Conservation (phyloP, 2,113 vertebrate species). For the Nibea coibor region DNA sequence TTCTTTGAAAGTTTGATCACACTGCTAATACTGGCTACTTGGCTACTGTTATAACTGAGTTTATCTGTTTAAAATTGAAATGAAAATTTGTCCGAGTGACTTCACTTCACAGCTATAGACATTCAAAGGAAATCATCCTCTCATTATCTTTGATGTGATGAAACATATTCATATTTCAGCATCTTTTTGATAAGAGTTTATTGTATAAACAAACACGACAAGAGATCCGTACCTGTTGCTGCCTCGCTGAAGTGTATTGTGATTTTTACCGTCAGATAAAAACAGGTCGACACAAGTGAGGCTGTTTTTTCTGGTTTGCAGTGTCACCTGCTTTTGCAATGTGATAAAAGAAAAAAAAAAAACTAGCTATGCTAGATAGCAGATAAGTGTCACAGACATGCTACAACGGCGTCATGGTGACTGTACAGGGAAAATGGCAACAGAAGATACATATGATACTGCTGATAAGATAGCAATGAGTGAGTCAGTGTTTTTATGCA, state of each 20-base stretch:
- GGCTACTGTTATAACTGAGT: conserved; percentile 42
- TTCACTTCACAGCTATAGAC: too few species aligned
- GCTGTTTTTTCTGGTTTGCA: conserved; percentile 14
- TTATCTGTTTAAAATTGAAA: conserved; percentile 33
- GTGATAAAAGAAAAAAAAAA: neutral
- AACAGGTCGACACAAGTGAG: neutral
- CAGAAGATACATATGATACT: neutral
- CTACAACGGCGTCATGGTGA: neutral
- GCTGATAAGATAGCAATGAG: neutral
- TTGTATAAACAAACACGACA: neutral
- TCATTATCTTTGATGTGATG: too few species aligned
- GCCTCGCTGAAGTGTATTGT: neutral
- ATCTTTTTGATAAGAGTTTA: neutral
- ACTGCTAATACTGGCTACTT: conserved; percentile 59
- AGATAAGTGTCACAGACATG: neutral
- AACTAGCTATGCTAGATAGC: neutral
- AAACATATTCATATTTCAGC: too few species aligned
- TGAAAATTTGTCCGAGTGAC: too few species aligned
- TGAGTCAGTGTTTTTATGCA: too few species aligned
- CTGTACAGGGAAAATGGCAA: too few species aligned
- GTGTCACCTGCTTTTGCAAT: neutral
- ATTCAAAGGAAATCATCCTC: too few species aligned
- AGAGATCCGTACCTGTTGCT: conserved; percentile 1
- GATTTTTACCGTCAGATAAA: neutral
- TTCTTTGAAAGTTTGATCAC: conserved; percentile 40